Evolutionary conservation across 2,888 invertebrate species (phyloP).

Genomic region (Himalopsyche kuldschensis): DNA sequence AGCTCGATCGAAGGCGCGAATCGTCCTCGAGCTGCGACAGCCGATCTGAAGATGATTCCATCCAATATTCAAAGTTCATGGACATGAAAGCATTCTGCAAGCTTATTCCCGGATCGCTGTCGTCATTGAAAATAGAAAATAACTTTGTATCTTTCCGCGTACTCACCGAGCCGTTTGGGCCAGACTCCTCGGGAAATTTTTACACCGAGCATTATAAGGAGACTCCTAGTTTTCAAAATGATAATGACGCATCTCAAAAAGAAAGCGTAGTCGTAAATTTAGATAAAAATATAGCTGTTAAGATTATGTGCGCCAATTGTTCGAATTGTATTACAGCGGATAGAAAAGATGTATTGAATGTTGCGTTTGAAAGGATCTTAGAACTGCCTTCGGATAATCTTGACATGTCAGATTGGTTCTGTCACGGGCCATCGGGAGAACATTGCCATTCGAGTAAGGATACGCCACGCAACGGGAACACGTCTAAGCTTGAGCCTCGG

Average conservation of each 20-base stretch:
- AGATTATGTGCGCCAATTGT: slow-evolving; percentile 52
- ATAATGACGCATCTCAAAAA: neutral
- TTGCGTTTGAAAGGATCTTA: slow-evolving; percentile 61
- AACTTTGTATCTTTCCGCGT: slow-evolving; percentile 56
- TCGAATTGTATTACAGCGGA: slow-evolving; percentile 54
- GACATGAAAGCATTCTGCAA: slow-evolving; percentile 52
- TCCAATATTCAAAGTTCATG: slow-evolving; percentile 47
- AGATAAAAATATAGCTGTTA: slow-evolving; percentile 38
- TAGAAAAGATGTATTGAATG: slow-evolving; percentile 42
- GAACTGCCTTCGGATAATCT: slow-evolving; percentile 64
- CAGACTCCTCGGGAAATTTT: slow-evolving; percentile 50
- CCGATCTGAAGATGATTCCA: slow-evolving; percentile 52
- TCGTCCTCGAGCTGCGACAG: slow-evolving; percentile 51
- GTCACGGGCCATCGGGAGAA: slow-evolving; percentile 57
- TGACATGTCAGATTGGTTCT: slow-evolving; percentile 69
- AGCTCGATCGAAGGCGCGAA: slow-evolving; percentile 39
- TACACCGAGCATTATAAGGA: slow-evolving; percentile 48
- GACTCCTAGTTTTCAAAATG: neutral
- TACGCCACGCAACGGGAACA: slow-evolving; percentile 6
- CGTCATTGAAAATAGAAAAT: slow-evolving; percentile 55
- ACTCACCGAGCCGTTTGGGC: slow-evolving; percentile 51
- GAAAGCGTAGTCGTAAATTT: slow-evolving; percentile 12
- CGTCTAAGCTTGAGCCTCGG: slow-evolving; percentile 51
- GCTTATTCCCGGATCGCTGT: slow-evolving; percentile 58
- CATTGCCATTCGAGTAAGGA: slow-evolving; percentile 1